Evolutionary conservation across 2,113 vertebrate species (phyloP).

Genomic region (Scomber colias): DNA sequence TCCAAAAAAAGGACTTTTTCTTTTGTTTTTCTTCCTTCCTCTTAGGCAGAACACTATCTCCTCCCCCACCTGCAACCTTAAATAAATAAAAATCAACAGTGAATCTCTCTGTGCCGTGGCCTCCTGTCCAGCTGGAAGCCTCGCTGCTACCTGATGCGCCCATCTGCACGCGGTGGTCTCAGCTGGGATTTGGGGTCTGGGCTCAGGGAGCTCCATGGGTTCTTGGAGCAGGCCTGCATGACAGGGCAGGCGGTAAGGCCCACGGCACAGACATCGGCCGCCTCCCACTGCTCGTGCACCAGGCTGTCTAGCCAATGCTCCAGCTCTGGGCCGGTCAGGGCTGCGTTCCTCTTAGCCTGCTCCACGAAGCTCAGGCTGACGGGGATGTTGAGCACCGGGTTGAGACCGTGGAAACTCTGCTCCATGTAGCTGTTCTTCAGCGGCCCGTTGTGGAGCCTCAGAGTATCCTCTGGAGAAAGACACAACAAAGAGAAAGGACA

Average conservation of each 20-base stretch:
- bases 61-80: constrained; percentile 23
- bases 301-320: constrained; percentile 94
- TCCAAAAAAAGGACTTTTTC: constrained; percentile 21
- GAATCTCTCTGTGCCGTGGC: constrained; percentile 50
- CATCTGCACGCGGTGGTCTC: constrained; percentile 88
- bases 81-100: constrained; percentile 73
- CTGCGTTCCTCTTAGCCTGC: constrained; percentile 90
- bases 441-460: constrained; percentile 92
- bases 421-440: constrained; percentile 97
- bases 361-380: constrained; percentile 88
- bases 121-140: constrained; percentile 78
- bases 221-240: constrained; percentile 93
- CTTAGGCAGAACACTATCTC: constrained; percentile 24
- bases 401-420: constrained; percentile 98
- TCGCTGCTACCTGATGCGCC: constrained; percentile 95
- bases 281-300: constrained; percentile 90
- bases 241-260: constrained; percentile 90
- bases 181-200: constrained; percentile 97
- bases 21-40: constrained; percentile 40
- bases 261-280: constrained; percentile 89
- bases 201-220: constrained; percentile 95
- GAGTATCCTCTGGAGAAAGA: constrained; percentile 88
- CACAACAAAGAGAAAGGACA: constrained; percentile 3
- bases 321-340: constrained; percentile 84
- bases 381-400: constrained; percentile 93